Evolutionary conservation across 2,797 vertebrate species (phyloP), one percentile per base, ranked within the genome.

Genomic region (Knipowitschia caucasica): DNA sequence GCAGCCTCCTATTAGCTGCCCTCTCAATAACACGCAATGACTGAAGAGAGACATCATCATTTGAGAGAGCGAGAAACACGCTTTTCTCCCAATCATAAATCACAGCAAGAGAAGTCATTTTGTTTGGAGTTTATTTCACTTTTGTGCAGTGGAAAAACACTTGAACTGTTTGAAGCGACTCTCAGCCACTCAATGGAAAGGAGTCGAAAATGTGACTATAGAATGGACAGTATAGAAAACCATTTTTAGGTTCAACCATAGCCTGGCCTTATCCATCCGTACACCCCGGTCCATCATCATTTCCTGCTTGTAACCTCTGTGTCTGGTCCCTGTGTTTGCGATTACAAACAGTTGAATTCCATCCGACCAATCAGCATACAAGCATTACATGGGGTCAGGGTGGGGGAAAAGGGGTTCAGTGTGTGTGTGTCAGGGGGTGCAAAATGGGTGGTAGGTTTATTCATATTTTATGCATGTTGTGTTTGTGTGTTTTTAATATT

Each of bases 21-120:
- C 24, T 36, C 27, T 50, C 30, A 47, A 49, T 63, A 59, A 45
- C 36, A 57, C 23, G 26, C 66, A 62, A 64, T 42, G 55, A 53
- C 9, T 25, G 38, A 63, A 53, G 43, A 59, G 11, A 57, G 18
- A 53, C 64, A 67, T 40, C 12, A 56, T 52, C 2, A 47, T 71
- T 64, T 64, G 50, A 43, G 34, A 10, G 23, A 66, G 6, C 21
- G 39, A 53, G 39, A 50, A n/a, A 49, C 18, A 38, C 26, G 11
- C 47, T 38, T 63, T 60, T 46, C 43, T 46, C 21, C 34, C 43
- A 64, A 12, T 54, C 26, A 53, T 64, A 30, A 53, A 62, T 67
- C 57, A 31, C 6, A 34, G 40, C 59, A 40, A 26, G 29, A 24
- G 25, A 60, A 51, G 2, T 14, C 50, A 56, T 27, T 54, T 49